Conservation (phyloP, 2,797 vertebrate genomes). For the Chrosomus eos region DNA sequence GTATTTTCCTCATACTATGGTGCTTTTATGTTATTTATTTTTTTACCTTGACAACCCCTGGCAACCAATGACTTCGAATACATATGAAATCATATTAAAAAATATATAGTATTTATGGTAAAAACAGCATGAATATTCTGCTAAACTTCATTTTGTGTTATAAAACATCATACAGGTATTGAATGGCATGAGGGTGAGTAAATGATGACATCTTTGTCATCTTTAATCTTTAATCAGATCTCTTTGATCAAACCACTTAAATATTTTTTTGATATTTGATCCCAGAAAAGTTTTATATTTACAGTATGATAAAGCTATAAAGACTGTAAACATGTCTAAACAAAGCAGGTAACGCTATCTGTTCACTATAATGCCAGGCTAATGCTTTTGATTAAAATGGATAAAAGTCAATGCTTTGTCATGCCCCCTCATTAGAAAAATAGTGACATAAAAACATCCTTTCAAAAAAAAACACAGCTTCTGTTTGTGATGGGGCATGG, state of each 20-base stretch:
- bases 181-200: not conserved
- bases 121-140: not conserved
- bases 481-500: conserved; percentile 58
- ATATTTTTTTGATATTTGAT: not conserved
- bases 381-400: conserved; percentile 57
- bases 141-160: not conserved
- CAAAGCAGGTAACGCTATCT: conserved; percentile 12
- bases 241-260: not conserved
- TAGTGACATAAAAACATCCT: conserved; percentile 54
- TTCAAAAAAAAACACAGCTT: conserved; percentile 58
- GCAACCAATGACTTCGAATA: not conserved
- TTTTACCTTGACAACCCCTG: not conserved
- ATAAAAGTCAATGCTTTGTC: conserved; percentile 57
- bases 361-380: conserved; percentile 47
- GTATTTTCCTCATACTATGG: not conserved
- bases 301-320: not conserved
- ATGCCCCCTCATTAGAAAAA: conserved; percentile 56
- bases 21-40: not conserved
- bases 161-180: not conserved
- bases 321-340: not conserved
- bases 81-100: not conserved
- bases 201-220: not conserved
- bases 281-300: not conserved
- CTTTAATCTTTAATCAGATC: not conserved
- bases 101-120: not conserved